phyloP scores from a whole-genome alignment of 1,140 invertebrate species.

The Diachasma alloeum region DNA sequence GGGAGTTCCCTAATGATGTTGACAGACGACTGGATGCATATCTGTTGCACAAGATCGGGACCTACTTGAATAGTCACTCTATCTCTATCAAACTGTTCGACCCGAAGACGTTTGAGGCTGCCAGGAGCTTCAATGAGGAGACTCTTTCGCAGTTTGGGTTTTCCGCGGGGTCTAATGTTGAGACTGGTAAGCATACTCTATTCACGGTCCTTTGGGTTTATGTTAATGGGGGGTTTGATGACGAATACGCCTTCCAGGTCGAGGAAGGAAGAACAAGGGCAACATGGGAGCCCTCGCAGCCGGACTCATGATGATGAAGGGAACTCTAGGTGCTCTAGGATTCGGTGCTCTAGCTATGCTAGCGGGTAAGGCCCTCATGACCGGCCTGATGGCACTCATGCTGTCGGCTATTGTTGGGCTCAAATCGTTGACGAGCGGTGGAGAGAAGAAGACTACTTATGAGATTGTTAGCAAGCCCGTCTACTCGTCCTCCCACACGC shows the following conservation, averaged over 20 bases:
- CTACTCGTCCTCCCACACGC: conserved; percentile 75
- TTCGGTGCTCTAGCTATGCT: conserved; percentile 79
- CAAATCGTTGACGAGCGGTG: conserved; percentile 74
- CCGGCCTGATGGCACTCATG: conserved; percentile 80
- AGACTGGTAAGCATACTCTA: conserved; percentile 44
- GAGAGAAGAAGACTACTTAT: conserved; percentile 80
- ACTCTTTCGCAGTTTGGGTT: conserved; percentile 54
- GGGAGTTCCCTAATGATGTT: conserved; percentile 77
- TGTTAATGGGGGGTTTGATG: neutral
- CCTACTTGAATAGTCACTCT: conserved; percentile 76
- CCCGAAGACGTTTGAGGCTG: conserved; percentile 69
- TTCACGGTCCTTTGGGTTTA: neutral
- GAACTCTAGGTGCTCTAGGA: conserved; percentile 76
- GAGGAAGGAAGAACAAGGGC: conserved; percentile 59
- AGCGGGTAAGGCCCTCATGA: conserved; percentile 86
- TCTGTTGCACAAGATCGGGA: conserved; percentile 74
- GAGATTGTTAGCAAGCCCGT: conserved; percentile 85
- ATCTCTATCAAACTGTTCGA: conserved; percentile 78
- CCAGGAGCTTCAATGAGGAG: conserved; percentile 61
- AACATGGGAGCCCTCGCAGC: conserved; percentile 56
- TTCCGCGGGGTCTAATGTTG: conserved; percentile 33
- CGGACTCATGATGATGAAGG: conserved; percentile 66
- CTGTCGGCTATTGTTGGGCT: conserved; percentile 79
- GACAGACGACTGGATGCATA: conserved; percentile 81
- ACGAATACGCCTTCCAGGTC: conserved; percentile 57